Evolutionary conservation across 1,140 invertebrate genomes (phyloP).

Genomic region (Drosophila nigromelanica): DNA sequence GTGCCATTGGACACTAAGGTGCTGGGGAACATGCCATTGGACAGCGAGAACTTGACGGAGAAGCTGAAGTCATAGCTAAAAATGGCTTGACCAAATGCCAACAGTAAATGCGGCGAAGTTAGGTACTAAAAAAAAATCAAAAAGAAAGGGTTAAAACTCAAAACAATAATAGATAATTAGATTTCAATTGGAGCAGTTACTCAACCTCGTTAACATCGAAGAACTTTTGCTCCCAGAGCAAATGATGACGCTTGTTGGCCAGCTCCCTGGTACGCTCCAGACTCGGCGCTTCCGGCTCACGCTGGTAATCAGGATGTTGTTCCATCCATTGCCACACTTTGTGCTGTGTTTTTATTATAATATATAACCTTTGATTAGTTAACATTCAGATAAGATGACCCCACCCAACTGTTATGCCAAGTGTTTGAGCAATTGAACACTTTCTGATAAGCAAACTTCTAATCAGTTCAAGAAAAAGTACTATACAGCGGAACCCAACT

Average conservation of each 20-base stretch:
- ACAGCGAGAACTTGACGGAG: conserved; percentile 87
- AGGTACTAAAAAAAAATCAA: conserved; percentile 81
- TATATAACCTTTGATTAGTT: conserved; percentile 19
- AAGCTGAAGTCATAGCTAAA: conserved; percentile 90
- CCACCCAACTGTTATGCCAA: conserved; percentile 2
- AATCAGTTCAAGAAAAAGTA: not conserved
- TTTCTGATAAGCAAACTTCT: conserved; percentile 23
- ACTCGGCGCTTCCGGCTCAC: conserved; percentile 84
- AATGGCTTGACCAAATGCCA: conserved; percentile 85
- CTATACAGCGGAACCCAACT: not conserved
- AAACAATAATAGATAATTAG: not conserved
- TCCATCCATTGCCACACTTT: conserved; percentile 91
- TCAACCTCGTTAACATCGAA: conserved; percentile 86
- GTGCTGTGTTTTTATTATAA: conserved; percentile 85
- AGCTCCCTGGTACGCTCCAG: conserved; percentile 88
- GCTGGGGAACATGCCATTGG: conserved; percentile 86
- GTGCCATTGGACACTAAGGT: conserved; percentile 86
- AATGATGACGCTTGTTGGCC: conserved; percentile 86
- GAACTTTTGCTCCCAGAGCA: conserved; percentile 87
- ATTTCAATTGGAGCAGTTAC: not conserved
- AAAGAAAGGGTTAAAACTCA: conserved; percentile 47
- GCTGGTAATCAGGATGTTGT: conserved; percentile 90
- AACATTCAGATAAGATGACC: conserved; percentile 9
- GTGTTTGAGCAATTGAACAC: conserved; percentile 20
- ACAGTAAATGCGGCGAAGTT: conserved; percentile 83